Evolutionary conservation across 1,140 invertebrate species (phyloP).

Genomic region (Coboldia fuscipes): DNA sequence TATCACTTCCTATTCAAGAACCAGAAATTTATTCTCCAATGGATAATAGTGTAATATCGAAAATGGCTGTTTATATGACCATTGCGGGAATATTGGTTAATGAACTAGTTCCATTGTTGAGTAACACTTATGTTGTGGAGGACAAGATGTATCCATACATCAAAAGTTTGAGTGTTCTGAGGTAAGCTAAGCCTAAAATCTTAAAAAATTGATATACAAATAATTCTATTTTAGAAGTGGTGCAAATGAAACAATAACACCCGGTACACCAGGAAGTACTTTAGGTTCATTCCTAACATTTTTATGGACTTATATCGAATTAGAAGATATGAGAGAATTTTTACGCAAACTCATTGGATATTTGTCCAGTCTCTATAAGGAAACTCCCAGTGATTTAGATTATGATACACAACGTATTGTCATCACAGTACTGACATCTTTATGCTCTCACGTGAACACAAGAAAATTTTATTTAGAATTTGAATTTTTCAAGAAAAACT

Average conservation of each 20-base stretch:
- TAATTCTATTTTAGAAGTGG: no score
- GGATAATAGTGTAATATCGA: slow-evolving; percentile 13
- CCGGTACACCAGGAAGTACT: slow-evolving; percentile 10
- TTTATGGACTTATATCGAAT: slow-evolving; percentile 45
- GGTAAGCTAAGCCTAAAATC: not conserved
- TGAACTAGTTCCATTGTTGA: slow-evolving; percentile 29
- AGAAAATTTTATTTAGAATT: slow-evolving; percentile 15
- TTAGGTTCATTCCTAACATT: slow-evolving; percentile 23
- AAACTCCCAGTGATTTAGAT: slow-evolving; percentile 30
- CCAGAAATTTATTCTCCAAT: not conserved
- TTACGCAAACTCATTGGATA: slow-evolving; percentile 33
- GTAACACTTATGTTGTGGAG: slow-evolving; percentile 31
- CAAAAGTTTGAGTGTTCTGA: slow-evolving; percentile 14
- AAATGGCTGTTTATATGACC: slow-evolving; percentile 23
- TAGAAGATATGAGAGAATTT: slow-evolving; percentile 34
- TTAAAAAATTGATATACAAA: slow-evolving; percentile 1
- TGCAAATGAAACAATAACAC: slow-evolving; percentile 5
- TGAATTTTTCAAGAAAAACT: slow-evolving; percentile 21
- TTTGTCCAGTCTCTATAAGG: slow-evolving; percentile 30
- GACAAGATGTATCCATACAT: slow-evolving; percentile 27
- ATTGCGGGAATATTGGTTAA: slow-evolving; percentile 28
- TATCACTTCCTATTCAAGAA: slow-evolving; percentile 9
- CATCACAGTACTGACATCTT: slow-evolving; percentile 23
- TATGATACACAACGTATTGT: slow-evolving; percentile 32
- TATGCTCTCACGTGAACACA: slow-evolving; percentile 22